Evolutionary conservation across 2,797 vertebrate genomes (phyloP).

Genomic region (Anas acuta): DNA sequence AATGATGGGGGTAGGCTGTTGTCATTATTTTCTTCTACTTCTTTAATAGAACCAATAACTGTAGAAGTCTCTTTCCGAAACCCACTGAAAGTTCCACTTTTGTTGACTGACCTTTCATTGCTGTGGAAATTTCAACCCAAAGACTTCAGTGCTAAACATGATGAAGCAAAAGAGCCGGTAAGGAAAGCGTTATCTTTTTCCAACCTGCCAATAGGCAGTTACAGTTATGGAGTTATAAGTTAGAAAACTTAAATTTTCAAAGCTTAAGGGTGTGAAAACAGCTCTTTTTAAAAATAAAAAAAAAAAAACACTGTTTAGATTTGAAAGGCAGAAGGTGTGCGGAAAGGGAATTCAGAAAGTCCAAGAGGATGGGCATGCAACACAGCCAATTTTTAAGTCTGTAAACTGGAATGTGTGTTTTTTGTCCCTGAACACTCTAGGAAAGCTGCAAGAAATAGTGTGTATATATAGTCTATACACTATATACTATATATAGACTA

Average conservation of each 20-base stretch:
- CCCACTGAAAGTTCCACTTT: constrained; percentile 91
- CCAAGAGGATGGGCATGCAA: not conserved
- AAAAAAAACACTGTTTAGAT: not conserved
- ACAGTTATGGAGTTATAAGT: not conserved
- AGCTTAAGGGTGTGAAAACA: not conserved
- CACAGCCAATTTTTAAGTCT: not conserved
- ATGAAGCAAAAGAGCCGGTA: constrained; percentile 78
- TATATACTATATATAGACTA: no score
- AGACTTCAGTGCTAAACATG: constrained; percentile 71
- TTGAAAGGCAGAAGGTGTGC: not conserved
- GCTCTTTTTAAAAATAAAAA: not conserved
- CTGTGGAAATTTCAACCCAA: constrained; percentile 92
- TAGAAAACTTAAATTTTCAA: not conserved
- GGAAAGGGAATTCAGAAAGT: not conserved
- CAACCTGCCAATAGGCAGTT: not conserved
- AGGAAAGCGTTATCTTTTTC: constrained; percentile 66
- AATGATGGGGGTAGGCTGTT: not conserved
- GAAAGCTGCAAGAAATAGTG: not conserved
- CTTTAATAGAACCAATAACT: constrained; percentile 88
- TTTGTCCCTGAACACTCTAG: not conserved
- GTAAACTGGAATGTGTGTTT: not conserved
- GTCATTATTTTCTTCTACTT: not conserved
- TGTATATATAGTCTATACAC: not conserved
- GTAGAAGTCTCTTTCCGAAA: constrained; percentile 95
- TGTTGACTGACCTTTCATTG: constrained; percentile 88